Evolutionary conservation across 2,113 vertebrate species (phyloP).

Genomic region (Brienomyrus brachyistius): DNA sequence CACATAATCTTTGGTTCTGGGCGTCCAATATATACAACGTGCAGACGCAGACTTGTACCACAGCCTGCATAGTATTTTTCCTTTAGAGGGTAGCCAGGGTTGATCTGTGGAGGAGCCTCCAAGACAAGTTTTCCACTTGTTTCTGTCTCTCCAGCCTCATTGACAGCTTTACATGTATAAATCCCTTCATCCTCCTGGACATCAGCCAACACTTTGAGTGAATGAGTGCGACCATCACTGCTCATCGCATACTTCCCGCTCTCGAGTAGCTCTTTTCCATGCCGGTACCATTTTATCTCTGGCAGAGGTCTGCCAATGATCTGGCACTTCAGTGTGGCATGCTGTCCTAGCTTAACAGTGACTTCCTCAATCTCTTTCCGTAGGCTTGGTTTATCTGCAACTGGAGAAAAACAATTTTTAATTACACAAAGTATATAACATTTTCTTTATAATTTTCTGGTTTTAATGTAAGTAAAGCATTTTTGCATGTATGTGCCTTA

Average conservation of each 20-base stretch:
- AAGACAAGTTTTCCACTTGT: constrained; percentile 77
- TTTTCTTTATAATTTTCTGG: not conserved
- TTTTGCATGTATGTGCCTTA: not conserved
- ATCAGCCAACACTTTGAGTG: constrained; percentile 84
- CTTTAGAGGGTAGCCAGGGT: constrained; percentile 81
- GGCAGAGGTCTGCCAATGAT: constrained; percentile 91
- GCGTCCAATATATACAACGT: constrained; percentile 84
- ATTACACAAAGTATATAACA: not conserved
- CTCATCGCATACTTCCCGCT: constrained; percentile 92
- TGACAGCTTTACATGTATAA: constrained; percentile 84
- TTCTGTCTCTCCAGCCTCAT: constrained; percentile 88
- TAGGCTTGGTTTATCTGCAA: constrained; percentile 79
- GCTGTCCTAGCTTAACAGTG: constrained; percentile 82
- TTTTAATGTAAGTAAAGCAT: not conserved
- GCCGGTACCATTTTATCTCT: constrained; percentile 93
- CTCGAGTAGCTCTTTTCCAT: constrained; percentile 81
- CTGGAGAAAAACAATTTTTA: constrained; percentile 46
- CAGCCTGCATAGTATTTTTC: constrained; percentile 78
- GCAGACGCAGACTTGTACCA: constrained; percentile 87
- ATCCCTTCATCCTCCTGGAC: constrained; percentile 93
- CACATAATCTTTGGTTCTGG: constrained; percentile 93
- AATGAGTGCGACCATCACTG: constrained; percentile 91
- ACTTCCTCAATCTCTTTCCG: constrained; percentile 90
- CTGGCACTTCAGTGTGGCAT: constrained; percentile 87
- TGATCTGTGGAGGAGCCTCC: constrained; percentile 85